Evolutionary conservation across 2,888 invertebrate genomes (phyloP).

Genomic region (Cephus runcator): DNA sequence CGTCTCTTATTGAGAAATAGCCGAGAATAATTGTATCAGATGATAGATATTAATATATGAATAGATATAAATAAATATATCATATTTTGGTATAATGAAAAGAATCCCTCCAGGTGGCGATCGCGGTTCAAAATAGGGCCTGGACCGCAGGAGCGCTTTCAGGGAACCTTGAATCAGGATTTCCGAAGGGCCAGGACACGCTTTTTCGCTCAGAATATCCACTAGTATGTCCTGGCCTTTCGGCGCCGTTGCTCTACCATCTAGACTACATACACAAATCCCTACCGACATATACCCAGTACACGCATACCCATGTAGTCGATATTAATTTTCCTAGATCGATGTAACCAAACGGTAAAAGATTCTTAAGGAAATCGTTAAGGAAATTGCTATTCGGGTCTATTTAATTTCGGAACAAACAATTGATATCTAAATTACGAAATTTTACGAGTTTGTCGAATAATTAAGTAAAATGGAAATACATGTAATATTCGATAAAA

Average conservation of each 20-base stretch:
- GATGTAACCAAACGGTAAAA: background rate
- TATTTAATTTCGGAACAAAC: background rate
- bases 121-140: slow-evolving; percentile 60
- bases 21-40: background rate
- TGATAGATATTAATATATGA: background rate
- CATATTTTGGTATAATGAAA: slow-evolving; percentile 55
- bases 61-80: background rate
- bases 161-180: background rate
- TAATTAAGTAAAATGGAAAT: background rate
- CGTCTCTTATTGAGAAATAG: background rate
- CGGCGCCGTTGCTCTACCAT: background rate
- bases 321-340: background rate
- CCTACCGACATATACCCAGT: background rate
- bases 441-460: background rate
- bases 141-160: slow-evolving; percentile 41
- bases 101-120: slow-evolving; percentile 29
- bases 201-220: background rate
- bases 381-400: no score
- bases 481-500: background rate
- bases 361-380: background rate
- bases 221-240: background rate
- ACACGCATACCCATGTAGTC: background rate
- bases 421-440: background rate
- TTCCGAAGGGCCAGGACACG: background rate
- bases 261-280: background rate